Evolutionary conservation across 2,113 vertebrate genomes (phyloP).

Genomic region (Collichthys lucidus): DNA sequence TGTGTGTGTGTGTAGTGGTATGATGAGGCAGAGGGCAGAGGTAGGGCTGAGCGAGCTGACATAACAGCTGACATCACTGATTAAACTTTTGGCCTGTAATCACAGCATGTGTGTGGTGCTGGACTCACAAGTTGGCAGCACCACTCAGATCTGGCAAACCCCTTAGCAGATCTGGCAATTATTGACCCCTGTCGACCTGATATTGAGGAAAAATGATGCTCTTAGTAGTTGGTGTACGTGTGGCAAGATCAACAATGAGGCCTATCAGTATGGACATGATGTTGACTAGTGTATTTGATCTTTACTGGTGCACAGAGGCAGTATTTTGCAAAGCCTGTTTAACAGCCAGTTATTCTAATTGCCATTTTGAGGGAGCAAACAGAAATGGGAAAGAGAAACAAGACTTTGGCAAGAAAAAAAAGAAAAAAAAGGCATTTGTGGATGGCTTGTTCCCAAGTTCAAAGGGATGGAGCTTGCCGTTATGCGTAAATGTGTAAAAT

Average conservation of each 20-base stretch:
- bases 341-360: conserved; percentile 18
- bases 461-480: conserved; percentile 41
- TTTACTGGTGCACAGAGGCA: conserved; percentile 29
- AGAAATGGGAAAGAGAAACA: not conserved
- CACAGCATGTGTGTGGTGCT: conserved; percentile 34
- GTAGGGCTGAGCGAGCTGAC: conserved; percentile 39
- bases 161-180: conserved; percentile 54
- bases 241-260: conserved; percentile 25
- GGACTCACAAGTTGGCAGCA: conserved; percentile 54
- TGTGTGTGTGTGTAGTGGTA: conserved; percentile 11
- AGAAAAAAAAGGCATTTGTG: conserved; percentile 29
- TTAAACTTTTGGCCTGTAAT: conserved; percentile 54
- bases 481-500: conserved; percentile 52
- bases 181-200: conserved; percentile 45
- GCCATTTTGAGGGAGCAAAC: conserved; percentile 8
- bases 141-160: conserved; percentile 48
- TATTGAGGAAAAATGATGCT: conserved; percentile 47
- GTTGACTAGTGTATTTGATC: conserved; percentile 14
- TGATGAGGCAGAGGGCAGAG: conserved; percentile 22
- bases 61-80: conserved; percentile 70
- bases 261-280: conserved; percentile 45
- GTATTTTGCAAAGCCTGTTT: conserved; percentile 12
- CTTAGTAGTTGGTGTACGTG: conserved; percentile 35
- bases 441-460: conserved; percentile 43
- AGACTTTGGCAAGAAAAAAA: not conserved